Evolutionary conservation across 1,140 invertebrate genomes (phyloP).

Genomic region (Camponotus floridanus): DNA sequence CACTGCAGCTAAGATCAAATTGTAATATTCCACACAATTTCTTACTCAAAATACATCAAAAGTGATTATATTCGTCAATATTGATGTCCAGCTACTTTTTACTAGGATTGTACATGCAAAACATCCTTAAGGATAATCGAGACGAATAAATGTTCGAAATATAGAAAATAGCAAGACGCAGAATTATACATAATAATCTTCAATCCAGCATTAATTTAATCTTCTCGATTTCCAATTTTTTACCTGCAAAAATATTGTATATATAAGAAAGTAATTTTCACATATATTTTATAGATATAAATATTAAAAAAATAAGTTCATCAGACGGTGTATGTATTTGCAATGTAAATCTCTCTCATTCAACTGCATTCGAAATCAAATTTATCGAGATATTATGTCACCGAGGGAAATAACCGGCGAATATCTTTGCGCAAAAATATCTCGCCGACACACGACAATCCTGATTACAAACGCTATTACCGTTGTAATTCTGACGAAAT

Average conservation of each 20-base stretch:
- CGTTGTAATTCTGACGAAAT: conserved; percentile 18
- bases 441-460: background rate
- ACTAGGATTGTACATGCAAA: too few relatives aligned
- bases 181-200: background rate
- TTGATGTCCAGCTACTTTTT: too few relatives aligned
- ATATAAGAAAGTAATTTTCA: too few relatives aligned
- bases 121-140: background rate
- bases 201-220: background rate
- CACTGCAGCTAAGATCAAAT: too few relatives aligned
- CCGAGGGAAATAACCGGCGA: background rate
- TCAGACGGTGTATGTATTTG: too few relatives aligned
- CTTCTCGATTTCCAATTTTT: background rate
- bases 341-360: background rate
- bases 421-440: background rate
- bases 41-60: too few relatives aligned
- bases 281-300: background rate
- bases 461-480: conserved; percentile 11
- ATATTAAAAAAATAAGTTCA: background rate
- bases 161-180: background rate
- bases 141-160: background rate
- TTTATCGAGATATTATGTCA: background rate
- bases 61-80: too few relatives aligned
- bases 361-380: background rate
- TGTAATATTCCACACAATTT: too few relatives aligned
- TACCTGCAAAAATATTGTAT: background rate